Conservation (phyloP, 2,113 vertebrate genomes). For the Sturnus vulgaris region DNA sequence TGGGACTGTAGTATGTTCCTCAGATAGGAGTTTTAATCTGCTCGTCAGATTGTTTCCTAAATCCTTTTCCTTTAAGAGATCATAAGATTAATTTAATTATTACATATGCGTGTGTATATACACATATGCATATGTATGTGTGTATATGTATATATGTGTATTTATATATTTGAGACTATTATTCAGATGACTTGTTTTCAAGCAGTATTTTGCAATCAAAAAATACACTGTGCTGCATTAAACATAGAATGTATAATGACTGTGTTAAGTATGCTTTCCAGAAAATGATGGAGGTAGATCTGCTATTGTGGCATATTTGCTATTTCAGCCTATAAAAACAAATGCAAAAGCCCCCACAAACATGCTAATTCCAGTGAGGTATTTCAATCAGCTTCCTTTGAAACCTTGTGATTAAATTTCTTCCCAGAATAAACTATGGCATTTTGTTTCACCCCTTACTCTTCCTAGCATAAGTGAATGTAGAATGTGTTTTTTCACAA, state of each 20-base stretch:
- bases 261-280: background rate
- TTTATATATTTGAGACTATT: conserved; percentile 9
- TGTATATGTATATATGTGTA: conserved; percentile 17
- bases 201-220: conserved; percentile 40
- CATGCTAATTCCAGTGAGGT: background rate
- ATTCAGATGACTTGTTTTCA: background rate
- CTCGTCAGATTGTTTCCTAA: conserved; percentile 38
- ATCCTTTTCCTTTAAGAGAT: background rate
- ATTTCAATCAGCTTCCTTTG: background rate
- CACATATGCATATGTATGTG: background rate
- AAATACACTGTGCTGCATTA: conserved; percentile 31
- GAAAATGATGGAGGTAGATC: background rate
- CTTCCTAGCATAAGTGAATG: background rate
- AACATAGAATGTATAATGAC: background rate
- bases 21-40: conserved; percentile 22
- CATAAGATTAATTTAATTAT: background rate
- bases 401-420: background rate
- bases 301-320: background rate
- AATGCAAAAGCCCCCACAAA: background rate
- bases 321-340: background rate
- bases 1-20: background rate
- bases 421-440: background rate
- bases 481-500: background rate
- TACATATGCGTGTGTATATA: background rate
- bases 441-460: background rate